Conservation (phyloP, 2,113 vertebrate species). For the Noctilio leporinus region DNA sequence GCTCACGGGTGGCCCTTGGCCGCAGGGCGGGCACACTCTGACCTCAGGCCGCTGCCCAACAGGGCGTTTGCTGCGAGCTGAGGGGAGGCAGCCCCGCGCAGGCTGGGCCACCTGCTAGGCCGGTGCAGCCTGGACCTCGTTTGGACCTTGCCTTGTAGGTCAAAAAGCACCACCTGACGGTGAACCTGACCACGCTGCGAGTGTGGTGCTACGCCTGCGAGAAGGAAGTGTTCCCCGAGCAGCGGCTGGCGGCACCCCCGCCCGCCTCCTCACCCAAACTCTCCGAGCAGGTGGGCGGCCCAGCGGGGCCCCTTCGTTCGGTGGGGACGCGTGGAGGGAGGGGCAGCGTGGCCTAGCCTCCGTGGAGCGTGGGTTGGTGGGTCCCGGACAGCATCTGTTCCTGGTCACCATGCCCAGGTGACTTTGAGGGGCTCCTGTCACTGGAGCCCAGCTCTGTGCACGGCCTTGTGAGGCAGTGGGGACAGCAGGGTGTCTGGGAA, state of each 20-base stretch:
- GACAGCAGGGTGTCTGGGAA: no score
- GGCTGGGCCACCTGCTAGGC: neutral
- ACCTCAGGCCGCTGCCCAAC: neutral
- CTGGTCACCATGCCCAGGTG: neutral
- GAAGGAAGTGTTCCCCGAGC: constrained; percentile 94
- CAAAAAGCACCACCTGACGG: constrained; percentile 95
- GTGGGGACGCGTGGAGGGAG: accelerated
- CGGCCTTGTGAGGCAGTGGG: neutral
- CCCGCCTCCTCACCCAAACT: constrained; percentile 45
- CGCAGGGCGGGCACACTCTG: accelerated
- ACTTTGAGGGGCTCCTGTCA: neutral
- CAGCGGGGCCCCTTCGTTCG: accelerated
- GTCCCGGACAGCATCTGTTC: accelerated
- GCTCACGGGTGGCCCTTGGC: neutral
- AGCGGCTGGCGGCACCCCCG: constrained; percentile 70
- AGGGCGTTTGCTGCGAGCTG: neutral
- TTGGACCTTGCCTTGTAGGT: constrained; percentile 72
- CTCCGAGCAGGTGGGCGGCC: constrained; percentile 80
- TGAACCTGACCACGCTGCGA: constrained; percentile 96
- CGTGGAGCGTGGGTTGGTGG: accelerated
- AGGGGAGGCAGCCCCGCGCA: accelerated
- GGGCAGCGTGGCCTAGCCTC: accelerated
- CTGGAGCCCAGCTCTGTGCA: neutral
- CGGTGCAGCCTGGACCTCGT: accelerated
- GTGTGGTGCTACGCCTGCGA: constrained; percentile 98